Percentiles rank a stretch among this genome's conserved stretches.
phyloP scores from a whole-genome alignment of 2,797 vertebrate genomes.

The Chaetodon trifasciatus region DNA sequence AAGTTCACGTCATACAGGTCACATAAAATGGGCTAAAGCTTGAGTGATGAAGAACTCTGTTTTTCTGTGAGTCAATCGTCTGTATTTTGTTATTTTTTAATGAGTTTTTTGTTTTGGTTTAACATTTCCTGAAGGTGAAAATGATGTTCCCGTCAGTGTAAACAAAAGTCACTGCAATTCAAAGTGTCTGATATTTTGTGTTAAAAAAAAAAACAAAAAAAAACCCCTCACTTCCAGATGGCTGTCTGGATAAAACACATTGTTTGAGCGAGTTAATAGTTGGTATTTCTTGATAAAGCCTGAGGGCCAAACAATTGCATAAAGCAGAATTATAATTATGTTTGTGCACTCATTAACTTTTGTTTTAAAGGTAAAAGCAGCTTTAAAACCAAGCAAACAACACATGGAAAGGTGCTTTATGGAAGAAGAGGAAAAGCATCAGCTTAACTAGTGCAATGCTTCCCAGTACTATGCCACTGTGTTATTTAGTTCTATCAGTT shows the following conservation, averaged over 20 bases:
- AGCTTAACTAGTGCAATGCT: background rate
- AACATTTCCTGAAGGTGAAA: conserved; percentile 18
- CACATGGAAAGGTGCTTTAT: background rate
- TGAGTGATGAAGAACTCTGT: background rate
- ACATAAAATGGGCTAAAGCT: background rate
- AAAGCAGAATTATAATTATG: background rate
- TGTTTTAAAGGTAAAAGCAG: background rate
- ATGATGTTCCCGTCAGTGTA: background rate
- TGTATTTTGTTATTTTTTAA: background rate
- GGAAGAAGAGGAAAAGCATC: background rate
- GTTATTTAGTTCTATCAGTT: conserved; percentile 1
- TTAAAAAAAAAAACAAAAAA: background rate
- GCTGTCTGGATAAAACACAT: conserved; percentile 1
- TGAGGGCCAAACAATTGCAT: background rate
- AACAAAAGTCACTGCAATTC: background rate
- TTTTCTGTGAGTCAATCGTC: background rate
- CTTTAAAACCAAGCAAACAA: conserved; percentile 11
- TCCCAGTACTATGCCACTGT: background rate
- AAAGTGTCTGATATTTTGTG: conserved; percentile 13
- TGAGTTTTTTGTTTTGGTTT: background rate
- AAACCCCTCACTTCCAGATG: conserved; percentile 14
- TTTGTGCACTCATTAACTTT: background rate
- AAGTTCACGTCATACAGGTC: background rate
- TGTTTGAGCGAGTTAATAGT: background rate
- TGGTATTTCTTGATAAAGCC: conserved; percentile 2